A percentile compares a stretch with the other conserved stretches of the same genome.
These are phyloP conservation scores for Tachysurus vachellii DNA, from an alignment of 2,113 vertebrate species.

Conservation along the genomic window DNA sequence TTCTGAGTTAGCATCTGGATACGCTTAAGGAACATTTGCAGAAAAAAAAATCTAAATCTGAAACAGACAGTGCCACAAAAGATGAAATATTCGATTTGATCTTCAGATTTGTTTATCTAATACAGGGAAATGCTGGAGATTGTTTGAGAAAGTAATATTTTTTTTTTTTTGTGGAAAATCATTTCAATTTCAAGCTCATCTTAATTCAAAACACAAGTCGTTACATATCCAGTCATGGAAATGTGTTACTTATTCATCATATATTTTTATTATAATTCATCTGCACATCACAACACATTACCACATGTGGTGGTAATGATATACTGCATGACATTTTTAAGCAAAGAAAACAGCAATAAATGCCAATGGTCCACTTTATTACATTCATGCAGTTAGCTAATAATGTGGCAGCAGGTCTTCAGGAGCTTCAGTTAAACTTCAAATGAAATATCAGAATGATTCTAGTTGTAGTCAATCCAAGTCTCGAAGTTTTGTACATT, in stretches of 20 bases:
- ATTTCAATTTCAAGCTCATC: background rate
- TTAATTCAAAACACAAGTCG: background rate
- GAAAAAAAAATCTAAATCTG: background rate
- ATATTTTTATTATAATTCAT: background rate
- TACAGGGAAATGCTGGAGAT: background rate
- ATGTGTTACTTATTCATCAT: background rate
- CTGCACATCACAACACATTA: background rate
- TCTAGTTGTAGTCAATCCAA: too few species aligned
- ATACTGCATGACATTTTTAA: background rate
- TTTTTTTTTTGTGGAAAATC: background rate
- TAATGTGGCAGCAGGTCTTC: too few species aligned
- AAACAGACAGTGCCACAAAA: background rate
- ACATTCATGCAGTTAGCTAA: too few species aligned
- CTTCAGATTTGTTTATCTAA: background rate
- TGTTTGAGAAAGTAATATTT: background rate
- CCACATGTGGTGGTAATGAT: background rate
- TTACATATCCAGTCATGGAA: background rate
- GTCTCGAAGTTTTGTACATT: too few species aligned
- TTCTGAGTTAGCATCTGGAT: conserved; percentile 6
- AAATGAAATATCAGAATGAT: too few species aligned
- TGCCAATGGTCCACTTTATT: too few species aligned
- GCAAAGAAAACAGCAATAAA: background rate
- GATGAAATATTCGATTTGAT: background rate
- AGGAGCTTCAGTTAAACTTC: too few species aligned
- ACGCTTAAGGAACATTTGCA: background rate